Evolutionary conservation across 2,113 vertebrate genomes (phyloP).

Genomic region (Phrynocephalus versicolor): DNA sequence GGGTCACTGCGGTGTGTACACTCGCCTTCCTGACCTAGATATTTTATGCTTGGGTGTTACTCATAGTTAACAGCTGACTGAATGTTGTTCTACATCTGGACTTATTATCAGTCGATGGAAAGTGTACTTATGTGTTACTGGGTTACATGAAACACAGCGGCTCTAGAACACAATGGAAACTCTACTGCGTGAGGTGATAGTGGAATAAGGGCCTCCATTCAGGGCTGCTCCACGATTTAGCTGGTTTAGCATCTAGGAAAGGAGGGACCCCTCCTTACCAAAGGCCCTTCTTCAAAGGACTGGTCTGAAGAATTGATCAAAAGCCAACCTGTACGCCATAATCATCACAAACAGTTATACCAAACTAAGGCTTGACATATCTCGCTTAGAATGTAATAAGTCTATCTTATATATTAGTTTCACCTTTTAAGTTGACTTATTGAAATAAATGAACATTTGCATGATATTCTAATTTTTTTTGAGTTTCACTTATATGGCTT

Average conservation of each 20-base stretch:
- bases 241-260: neutral
- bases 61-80: constrained; percentile 42
- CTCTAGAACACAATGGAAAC: constrained; percentile 7
- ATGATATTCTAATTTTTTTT: too few species aligned
- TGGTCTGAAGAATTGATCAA: neutral
- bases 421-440: too few species aligned
- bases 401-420: too few species aligned
- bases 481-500: too few species aligned
- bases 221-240: too few species aligned
- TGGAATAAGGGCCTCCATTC: neutral
- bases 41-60: constrained; percentile 54
- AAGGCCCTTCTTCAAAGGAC: neutral
- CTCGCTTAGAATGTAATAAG: too few species aligned
- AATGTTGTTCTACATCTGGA: constrained; percentile 49
- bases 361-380: too few species aligned
- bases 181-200: too few species aligned
- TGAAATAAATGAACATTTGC: too few species aligned
- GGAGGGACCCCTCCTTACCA: neutral
- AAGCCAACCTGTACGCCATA: too few species aligned
- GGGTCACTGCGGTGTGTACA: constrained; percentile 39
- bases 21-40: constrained; percentile 59
- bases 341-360: too few species aligned
- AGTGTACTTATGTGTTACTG: constrained; percentile 49
- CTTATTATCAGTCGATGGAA: constrained; percentile 46
- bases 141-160: constrained; percentile 49